Conservation (phyloP, 2,888 invertebrate species). For the Eulithis testata region DNA sequence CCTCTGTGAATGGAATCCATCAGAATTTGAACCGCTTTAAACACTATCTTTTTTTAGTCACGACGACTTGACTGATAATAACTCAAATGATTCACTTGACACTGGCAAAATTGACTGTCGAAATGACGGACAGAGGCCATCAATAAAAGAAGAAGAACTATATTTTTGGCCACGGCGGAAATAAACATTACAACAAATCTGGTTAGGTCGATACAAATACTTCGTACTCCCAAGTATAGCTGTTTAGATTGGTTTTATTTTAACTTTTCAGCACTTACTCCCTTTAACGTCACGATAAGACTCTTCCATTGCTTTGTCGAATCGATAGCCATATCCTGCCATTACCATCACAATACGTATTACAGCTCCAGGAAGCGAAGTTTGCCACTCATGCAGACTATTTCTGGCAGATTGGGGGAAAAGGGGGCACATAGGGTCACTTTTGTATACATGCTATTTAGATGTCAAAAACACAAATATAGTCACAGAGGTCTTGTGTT, state of each 20-base stretch:
- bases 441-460: conserved; percentile 5
- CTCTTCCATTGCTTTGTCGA: not conserved
- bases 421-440: not conserved
- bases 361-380: not conserved
- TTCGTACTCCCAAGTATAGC: too few relatives aligned
- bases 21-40: too few relatives aligned
- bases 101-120: too few relatives aligned
- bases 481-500: not conserved
- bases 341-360: conserved; percentile 25
- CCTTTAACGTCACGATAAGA: not conserved
- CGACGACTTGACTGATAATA: too few relatives aligned
- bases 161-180: too few relatives aligned
- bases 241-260: not conserved
- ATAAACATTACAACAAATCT: too few relatives aligned
- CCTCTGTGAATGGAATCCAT: too few relatives aligned
- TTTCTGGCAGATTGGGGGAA: conserved; percentile 10
- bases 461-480: not conserved
- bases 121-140: too few relatives aligned
- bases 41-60: too few relatives aligned
- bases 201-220: too few relatives aligned
- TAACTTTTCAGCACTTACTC: not conserved
- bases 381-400: conserved; percentile 15
- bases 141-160: too few relatives aligned
- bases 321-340: conserved; percentile 22
- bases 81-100: too few relatives aligned